A percentile compares a stretch with the other conserved stretches of the same genome.
Evolutionary conservation across 1,140 invertebrate species (phyloP).

Genomic region (Cyphomyrmex costatus): DNA sequence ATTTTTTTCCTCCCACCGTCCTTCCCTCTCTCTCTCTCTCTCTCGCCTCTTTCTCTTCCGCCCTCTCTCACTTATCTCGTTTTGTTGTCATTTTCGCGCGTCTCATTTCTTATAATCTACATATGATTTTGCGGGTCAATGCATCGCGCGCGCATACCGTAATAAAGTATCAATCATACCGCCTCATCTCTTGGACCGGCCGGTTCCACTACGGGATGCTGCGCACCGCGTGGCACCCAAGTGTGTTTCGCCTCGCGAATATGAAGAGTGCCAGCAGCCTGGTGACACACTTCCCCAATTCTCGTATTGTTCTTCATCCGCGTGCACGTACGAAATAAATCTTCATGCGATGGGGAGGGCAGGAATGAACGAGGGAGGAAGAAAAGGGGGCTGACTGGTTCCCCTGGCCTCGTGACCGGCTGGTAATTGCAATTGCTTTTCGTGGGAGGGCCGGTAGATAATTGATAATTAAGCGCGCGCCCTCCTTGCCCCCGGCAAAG

Average conservation of each 20-base stretch:
- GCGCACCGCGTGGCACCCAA: constrained; percentile 65
- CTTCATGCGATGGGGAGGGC: not conserved
- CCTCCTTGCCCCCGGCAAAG: constrained; percentile 36
- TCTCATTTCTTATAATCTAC: constrained; percentile 60
- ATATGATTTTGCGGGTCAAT: constrained; percentile 59
- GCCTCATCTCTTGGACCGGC: constrained; percentile 31
- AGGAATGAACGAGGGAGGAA: not conserved
- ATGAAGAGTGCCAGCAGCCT: constrained; percentile 47
- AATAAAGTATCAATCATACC: constrained; percentile 64
- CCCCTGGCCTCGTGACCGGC: constrained; percentile 58
- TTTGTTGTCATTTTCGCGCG: constrained; percentile 60
- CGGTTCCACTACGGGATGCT: constrained; percentile 46
- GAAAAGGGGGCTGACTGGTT: constrained; percentile 1
- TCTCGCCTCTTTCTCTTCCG: not conserved
- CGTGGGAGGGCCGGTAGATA: constrained; percentile 73
- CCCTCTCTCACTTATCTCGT: constrained; percentile 28
- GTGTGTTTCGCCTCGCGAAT: constrained; percentile 58
- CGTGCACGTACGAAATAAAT: constrained; percentile 68
- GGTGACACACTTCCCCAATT: constrained; percentile 80
- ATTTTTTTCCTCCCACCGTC: constrained; percentile 38
- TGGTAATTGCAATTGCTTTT: constrained; percentile 68
- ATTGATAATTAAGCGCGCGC: constrained; percentile 76
- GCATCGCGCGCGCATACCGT: constrained; percentile 24
- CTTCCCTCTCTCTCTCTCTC: not conserved
- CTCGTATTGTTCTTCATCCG: constrained; percentile 77